Conservation (phyloP, 2,797 vertebrate genomes). For the Urophycis tenuis region DNA sequence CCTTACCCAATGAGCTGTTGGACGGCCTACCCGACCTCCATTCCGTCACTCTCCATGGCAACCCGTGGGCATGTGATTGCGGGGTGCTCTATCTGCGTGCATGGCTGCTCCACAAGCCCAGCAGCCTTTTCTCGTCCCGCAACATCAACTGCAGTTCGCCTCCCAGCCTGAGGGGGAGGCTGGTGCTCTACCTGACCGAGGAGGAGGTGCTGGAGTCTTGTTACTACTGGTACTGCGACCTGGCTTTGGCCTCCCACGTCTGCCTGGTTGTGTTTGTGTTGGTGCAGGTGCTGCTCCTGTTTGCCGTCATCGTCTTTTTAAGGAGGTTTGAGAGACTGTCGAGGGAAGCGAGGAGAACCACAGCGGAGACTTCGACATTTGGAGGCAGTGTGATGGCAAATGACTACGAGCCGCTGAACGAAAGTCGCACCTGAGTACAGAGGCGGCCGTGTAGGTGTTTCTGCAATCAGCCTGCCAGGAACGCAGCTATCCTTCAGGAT, state of each 20-base stretch:
- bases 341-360: slow-evolving; percentile 57
- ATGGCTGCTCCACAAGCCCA: slow-evolving; percentile 77
- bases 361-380: slow-evolving; percentile 46
- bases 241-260: slow-evolving; percentile 76
- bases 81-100: slow-evolving; percentile 80
- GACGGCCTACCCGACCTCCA: slow-evolving; percentile 71
- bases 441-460: background rate
- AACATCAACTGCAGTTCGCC: slow-evolving; percentile 80
- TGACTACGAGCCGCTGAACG: slow-evolving; percentile 42
- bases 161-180: slow-evolving; percentile 65
- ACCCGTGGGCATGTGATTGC: slow-evolving; percentile 91
- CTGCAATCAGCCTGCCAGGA: too few relatives aligned
- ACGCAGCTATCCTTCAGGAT: background rate
- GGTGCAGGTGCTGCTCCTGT: slow-evolving; percentile 75
- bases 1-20: slow-evolving; percentile 79
- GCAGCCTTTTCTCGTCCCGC: slow-evolving; percentile 51
- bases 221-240: slow-evolving; percentile 79
- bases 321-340: slow-evolving; percentile 71
- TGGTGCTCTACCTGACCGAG: slow-evolving; percentile 78
- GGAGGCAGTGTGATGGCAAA: slow-evolving; percentile 31
- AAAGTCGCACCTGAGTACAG: slow-evolving; percentile 43
- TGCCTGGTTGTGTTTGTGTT: slow-evolving; percentile 76
- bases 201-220: slow-evolving; percentile 81
- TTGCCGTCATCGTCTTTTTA: slow-evolving; percentile 75
- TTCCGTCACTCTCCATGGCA: slow-evolving; percentile 69